Conservation (phyloP, 2,888 invertebrate genomes). For the Diabrotica balteata region DNA sequence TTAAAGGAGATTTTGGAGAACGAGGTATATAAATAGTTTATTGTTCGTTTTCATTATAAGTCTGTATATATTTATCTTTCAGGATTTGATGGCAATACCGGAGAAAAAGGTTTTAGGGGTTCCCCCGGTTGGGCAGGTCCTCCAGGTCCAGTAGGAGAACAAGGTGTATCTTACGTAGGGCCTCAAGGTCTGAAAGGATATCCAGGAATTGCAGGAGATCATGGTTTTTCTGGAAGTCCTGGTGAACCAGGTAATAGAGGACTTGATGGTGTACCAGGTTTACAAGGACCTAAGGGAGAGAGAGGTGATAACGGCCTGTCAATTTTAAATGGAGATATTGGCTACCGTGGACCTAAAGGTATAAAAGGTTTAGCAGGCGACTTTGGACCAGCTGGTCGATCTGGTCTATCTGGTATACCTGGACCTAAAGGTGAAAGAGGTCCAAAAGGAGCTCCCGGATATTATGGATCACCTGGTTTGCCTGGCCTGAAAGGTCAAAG, state of each 20-base stretch:
- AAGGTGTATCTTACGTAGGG: constrained; percentile 60
- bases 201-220: constrained; percentile 70
- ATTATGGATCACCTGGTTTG: constrained; percentile 53
- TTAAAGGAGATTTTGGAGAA: constrained; percentile 60
- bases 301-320: constrained; percentile 65
- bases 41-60: no score
- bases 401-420: constrained; percentile 52
- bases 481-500: constrained; percentile 53
- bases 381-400: constrained; percentile 56
- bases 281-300: constrained; percentile 62
- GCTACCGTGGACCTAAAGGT: constrained; percentile 56
- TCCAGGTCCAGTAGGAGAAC: constrained; percentile 61
- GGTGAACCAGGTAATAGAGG: constrained; percentile 53
- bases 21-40: constrained; percentile 45
- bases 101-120: constrained; percentile 68
- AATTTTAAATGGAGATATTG: constrained; percentile 63
- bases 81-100: constrained; percentile 59
- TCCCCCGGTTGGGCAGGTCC: constrained; percentile 62
- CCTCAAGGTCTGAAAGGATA: constrained; percentile 71
- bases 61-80: constrained; percentile 1
- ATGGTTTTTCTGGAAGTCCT: constrained; percentile 68
- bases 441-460: constrained; percentile 56
- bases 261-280: constrained; percentile 48
- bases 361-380: constrained; percentile 57
- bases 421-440: constrained; percentile 55